Percentiles rank a stretch among this genome's conserved stretches.
Evolutionary conservation across 23 tunicate species (phyloP).

Genomic region (Halocynthia roretzi): DNA sequence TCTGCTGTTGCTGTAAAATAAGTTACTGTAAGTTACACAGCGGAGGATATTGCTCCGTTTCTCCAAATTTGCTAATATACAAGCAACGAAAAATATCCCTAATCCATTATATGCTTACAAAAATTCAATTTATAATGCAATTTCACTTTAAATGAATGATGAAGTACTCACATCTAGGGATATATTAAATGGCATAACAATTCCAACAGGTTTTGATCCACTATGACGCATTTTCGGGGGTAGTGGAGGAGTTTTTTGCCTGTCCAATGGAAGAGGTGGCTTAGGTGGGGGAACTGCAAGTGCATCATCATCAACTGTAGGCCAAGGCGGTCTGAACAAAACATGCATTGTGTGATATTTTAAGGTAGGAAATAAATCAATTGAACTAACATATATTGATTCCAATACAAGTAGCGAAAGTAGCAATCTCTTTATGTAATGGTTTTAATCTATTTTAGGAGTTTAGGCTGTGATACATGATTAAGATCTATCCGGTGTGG

Average conservation of each 20-base stretch:
- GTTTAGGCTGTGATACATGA: no score
- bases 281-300: not conserved
- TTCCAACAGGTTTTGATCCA: slow-evolving; percentile 66
- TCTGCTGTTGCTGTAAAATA: slow-evolving; percentile 1
- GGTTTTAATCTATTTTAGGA: no score
- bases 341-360: not conserved
- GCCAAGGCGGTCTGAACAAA: slow-evolving; percentile 17
- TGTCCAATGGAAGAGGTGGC: slow-evolving; percentile 17
- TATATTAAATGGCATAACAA: slow-evolving; percentile 72
- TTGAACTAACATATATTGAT: no score
- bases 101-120: not conserved
- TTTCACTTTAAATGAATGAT: not conserved
- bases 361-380: not conserved
- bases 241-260: slow-evolving; percentile 55
- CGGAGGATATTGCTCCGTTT: not conserved
- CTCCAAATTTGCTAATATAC: not conserved
- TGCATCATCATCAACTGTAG: not conserved
- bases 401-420: no score
- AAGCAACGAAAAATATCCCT: not conserved
- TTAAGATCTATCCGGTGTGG: no score
- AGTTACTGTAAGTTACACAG: not conserved
- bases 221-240: slow-evolving; percentile 58
- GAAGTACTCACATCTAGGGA: slow-evolving; percentile 36
- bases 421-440: no score
- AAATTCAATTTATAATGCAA: no score